Base-by-base conservation (phyloP, 2,797 vertebrate species). In the Iguana delicatissima region DNA sequence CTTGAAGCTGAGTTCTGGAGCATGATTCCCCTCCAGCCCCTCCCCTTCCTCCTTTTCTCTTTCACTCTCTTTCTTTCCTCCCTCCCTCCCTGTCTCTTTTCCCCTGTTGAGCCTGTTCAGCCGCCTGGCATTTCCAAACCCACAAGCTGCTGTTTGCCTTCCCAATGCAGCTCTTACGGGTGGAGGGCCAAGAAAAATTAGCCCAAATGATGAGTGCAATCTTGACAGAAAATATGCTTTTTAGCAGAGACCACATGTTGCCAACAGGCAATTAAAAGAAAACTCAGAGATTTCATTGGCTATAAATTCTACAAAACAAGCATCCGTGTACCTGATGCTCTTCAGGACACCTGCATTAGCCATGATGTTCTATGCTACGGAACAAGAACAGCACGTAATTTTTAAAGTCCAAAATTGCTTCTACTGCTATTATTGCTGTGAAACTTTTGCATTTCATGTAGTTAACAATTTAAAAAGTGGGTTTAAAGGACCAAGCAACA, bases 141-240 rank as follows among this genome's bases (percentile, higher is more conserved):
- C 96, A 96, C 97, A 98, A 97, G 96, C 97, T 98, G 97, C 97
- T 97, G 96, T 97, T 97, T 97, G 96, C 95, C 94, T 97, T 97
- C 96, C 95, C 95, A 96, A 96, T 95, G 96, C 96, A 96, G 95
- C 97, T 98, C 96, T 93, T 95, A 95, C 96, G 93, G 95, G 94
- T 97, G 96, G 94, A 97, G 96, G 97, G 97, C 97, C 97, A 98
- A 97, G 96, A 97, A 96, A 97, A 97, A 97, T 96, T 95, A 97
- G 97, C 96, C 97, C 96, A 97, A 97, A 96, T 96, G 97, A 97
- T 97, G 96, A 97, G 86, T 97, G 95, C 96, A 96, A 96, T 97
- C 95, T 97, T 90, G 32, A 96, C 96, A 96, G 96, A 97, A 97
- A 98, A 97, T 97, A 97, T 98, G 97, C 96, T 98, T 98, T 97